These are phyloP conservation scores for Drosophila cardini DNA, from an alignment of 1,140 invertebrate species.

Conservation along the genomic window DNA sequence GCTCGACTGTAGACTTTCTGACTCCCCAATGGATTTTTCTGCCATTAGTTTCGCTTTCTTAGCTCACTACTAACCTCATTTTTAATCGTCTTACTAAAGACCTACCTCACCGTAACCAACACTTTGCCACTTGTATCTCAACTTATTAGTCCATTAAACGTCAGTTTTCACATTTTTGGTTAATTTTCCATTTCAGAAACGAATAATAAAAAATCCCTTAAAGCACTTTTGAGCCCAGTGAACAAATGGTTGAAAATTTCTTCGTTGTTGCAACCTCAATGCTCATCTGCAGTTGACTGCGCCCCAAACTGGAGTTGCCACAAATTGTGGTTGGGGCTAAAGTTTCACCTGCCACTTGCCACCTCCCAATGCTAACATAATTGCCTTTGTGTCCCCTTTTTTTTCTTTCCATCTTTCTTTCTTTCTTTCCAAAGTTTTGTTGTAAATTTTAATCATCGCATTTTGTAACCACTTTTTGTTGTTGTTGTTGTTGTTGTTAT, in stretches of 20 bases:
- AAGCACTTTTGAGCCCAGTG: slow-evolving; percentile 25
- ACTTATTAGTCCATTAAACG: slow-evolving; percentile 11
- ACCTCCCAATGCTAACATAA: slow-evolving; percentile 16
- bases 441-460: slow-evolving; percentile 68
- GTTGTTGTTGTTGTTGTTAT: slow-evolving; percentile 15
- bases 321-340: neutral
- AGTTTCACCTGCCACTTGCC: slow-evolving; percentile 10
- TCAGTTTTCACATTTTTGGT: slow-evolving; percentile 20
- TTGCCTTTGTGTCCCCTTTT: slow-evolving; percentile 53
- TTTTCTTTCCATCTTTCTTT: slow-evolving; percentile 15
- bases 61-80: neutral
- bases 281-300: slow-evolving; percentile 74
- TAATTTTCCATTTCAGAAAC: slow-evolving; percentile 35
- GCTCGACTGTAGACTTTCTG: no score
- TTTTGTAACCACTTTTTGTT: slow-evolving; percentile 70
- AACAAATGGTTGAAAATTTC: slow-evolving; percentile 26
- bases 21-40: no score
- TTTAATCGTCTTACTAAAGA: neutral
- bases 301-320: slow-evolving; percentile 9
- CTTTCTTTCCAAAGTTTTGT: slow-evolving; percentile 30
- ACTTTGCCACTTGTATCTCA: slow-evolving; percentile 1
- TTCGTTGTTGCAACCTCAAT: slow-evolving; percentile 64
- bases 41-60: slow-evolving; percentile 3
- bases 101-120: slow-evolving; percentile 9
- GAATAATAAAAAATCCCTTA: slow-evolving; percentile 38